Evolutionary conservation across 2,888 invertebrate genomes (phyloP).

Genomic region (Antitype chi): DNA sequence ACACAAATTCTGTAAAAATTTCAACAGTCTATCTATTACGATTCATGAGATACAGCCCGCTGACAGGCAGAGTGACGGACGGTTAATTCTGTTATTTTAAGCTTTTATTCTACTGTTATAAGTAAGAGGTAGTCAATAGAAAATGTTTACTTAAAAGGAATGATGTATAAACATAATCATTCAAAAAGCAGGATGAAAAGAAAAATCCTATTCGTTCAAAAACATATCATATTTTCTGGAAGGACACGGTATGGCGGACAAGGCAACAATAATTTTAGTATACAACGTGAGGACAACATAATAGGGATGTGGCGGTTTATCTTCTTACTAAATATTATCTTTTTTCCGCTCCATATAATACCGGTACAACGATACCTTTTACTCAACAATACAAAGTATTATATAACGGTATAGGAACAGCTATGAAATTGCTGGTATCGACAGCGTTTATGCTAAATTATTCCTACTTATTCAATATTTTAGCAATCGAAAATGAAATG

Average conservation of each 20-base stretch:
- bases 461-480: constrained; percentile 1
- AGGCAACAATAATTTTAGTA: constrained; percentile 20
- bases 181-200: constrained; percentile 5
- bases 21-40: too few species aligned
- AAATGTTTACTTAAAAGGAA: not conserved
- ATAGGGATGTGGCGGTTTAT: constrained; percentile 26
- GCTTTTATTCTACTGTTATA: not conserved
- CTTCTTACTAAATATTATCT: constrained; percentile 39
- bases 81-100: not conserved
- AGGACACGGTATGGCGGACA: constrained; percentile 5
- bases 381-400: constrained; percentile 26
- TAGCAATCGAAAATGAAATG: constrained; percentile 8
- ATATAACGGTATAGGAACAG: constrained; percentile 7
- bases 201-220: not conserved
- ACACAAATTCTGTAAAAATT: too few species aligned
- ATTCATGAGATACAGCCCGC: too few species aligned
- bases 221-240: not conserved
- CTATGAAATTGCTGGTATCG: constrained; percentile 15
- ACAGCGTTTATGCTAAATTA: constrained; percentile 3
- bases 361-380: constrained; percentile 26
- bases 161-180: constrained; percentile 16
- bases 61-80: too few species aligned
- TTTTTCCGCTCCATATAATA: constrained; percentile 27
- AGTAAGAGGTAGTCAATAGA: too few species aligned
- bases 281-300: constrained; percentile 17